Base-by-base conservation (phyloP, 2,797 vertebrate genomes). In the Phrynocephalus vlangalii region DNA sequence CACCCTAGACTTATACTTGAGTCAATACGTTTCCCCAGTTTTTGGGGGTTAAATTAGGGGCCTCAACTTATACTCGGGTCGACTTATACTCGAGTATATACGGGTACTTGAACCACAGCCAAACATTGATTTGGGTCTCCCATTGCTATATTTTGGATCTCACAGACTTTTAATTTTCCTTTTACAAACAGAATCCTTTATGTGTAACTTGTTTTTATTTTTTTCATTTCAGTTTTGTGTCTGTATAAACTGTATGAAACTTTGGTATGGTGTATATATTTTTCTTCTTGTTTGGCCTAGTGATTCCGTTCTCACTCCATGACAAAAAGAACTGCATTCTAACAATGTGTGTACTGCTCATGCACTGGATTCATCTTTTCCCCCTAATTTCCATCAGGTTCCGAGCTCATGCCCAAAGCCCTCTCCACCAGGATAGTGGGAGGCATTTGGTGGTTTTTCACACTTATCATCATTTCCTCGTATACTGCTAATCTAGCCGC, bases 381-480 rank as follows among this genome's bases (percentile, higher is more conserved):
- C 96, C 97, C 97, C 97, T 95, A 92, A 93, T 97, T 97, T 98
- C 92, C 93, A 91, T 97, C 96, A 99, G 99, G 99, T 97, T 99
- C 99, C 97, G 99, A 99, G 96, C 98, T 99, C 96, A 99, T 99
- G 99, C 99, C 99, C 93, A 99, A 99, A 98, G 99, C 99, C 93
- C 98, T 99, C 93, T 99, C 99, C 96, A 99, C 99, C 97, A 98
- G 99, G 97, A 99, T 99, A 97, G 99, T 99, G 94, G 99, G 99
- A 96, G 99, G 99, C 95, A 99, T 99, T 97, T 99, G 99, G 99
- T 99, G 99, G 99, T 99, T 99, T 98, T 99, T 99, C 96, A 99
- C 99, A 86, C 98, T 99, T 96, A 99, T 99, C 98, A 99, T 99
- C 98, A 99, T 99, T 97, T 99, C 99, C 91, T 99, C 99, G 94